Evolutionary conservation across 2,113 vertebrate species (phyloP).

Genomic region (Peucedramus taeniatus): DNA sequence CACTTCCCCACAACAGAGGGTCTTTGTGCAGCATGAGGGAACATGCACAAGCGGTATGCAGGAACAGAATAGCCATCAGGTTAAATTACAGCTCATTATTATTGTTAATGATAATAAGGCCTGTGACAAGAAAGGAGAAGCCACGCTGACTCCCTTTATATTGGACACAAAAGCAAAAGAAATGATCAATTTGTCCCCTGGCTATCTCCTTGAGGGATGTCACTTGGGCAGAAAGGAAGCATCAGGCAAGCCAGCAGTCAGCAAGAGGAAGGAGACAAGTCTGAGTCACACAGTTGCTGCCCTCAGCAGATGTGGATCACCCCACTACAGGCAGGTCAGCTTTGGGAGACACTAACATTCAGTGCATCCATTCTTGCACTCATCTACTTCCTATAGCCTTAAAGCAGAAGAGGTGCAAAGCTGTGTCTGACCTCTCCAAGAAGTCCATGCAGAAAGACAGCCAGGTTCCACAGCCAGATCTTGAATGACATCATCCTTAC

Average conservation of each 20-base stretch:
- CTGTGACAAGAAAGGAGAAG: not conserved
- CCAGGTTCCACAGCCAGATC: not conserved
- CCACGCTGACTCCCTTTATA: not conserved
- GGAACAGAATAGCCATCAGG: not conserved
- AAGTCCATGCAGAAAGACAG: not conserved
- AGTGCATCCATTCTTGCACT: not conserved
- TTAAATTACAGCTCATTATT: conserved; percentile 26
- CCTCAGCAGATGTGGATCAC: not conserved
- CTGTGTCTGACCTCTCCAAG: not conserved
- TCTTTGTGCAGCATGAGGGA: not conserved
- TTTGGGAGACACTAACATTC: not conserved
- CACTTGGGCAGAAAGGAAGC: not conserved
- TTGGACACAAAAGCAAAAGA: conserved; percentile 4
- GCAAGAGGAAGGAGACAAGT: not conserved
- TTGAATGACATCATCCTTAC: not conserved
- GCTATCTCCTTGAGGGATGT: not conserved
- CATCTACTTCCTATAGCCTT: not conserved
- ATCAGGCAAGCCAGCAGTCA: not conserved
- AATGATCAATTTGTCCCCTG: conserved; percentile 16
- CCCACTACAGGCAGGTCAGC: not conserved
- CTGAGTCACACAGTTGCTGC: not conserved
- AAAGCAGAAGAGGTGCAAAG: not conserved
- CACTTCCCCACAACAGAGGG: not conserved
- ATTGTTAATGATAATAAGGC: conserved; percentile 5
- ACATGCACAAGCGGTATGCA: not conserved